Evolutionary conservation across 2,113 vertebrate species (phyloP), one percentile per base, ranked within the genome.

Genomic region (Paradisaea rubra): DNA sequence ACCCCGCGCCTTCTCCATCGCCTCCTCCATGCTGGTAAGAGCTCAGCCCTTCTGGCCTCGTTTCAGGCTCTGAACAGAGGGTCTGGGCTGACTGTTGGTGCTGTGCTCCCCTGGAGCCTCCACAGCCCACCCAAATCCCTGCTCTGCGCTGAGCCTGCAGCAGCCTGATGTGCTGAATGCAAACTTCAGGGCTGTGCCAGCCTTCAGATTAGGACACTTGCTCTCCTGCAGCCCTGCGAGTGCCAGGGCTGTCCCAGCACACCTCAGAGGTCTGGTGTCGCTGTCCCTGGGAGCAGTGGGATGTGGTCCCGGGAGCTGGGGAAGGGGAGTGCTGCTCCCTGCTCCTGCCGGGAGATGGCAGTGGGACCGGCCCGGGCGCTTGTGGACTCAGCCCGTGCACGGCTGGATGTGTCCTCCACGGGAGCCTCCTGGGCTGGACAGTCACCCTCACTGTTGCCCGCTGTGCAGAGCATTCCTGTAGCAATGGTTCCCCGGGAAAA

Each of bases 1-100:
- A 77, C 98, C 99, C 3, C 98, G 99, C 0, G 98, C 99, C 16
- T 99, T 99, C 96, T 99, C 99, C 91, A 99, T 99, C 0, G 98
- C 99, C 63, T 99, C 99, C 35, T 99, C 99, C 6, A 30, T 98
- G 31, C 88, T 97, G 98, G 99, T 99, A 96, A 97, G 96, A 60
- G 28, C 19, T 53, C 24, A 10, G 50, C 10, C 33, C 49, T 47
- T 31, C 45, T 1, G 0, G 37, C 13, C 37, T 69, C 4, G 0
- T 54, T 54, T 35, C 47, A 13, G 45, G 10, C 60, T 63, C 63
- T 60, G 59, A 64, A 14, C 4, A 23, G 53, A 42, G 14, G 22
- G 10, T 56, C 37, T 80, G 66, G 31, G n/a, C 71, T 86, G 41
- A 2, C 52, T 3, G 1, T 7, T 21, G 33, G 11, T 47, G 39